phyloP scores from a whole-genome alignment of 2,797 vertebrate genomes.

The Heterohyrax brucei region DNA sequence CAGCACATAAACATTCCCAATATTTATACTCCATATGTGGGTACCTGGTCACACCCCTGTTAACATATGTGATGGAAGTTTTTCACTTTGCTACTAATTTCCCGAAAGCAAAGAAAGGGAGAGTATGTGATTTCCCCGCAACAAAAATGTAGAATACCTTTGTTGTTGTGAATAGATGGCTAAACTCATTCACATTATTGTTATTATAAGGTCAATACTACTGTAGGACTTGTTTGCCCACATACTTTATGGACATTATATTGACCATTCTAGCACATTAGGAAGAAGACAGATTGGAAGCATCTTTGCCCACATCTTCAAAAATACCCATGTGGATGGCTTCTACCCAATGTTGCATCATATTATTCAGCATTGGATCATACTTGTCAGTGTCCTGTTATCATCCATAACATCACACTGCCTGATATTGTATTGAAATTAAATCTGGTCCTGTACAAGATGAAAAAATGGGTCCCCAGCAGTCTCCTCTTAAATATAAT shows the following conservation, averaged over 20 bases:
- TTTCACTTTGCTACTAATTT: constrained; percentile 48
- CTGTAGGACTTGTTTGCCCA: background rate
- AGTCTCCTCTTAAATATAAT: constrained; percentile 90
- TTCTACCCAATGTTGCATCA: constrained; percentile 67
- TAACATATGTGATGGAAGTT: constrained; percentile 32
- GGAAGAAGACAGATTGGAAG: background rate
- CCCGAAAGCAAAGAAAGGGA: background rate
- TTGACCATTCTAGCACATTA: background rate
- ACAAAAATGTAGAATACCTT: background rate
- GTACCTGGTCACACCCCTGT: background rate
- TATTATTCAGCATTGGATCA: constrained; percentile 69
- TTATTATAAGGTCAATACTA: constrained; percentile 8
- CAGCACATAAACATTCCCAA: constrained; percentile 42
- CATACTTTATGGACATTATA: background rate
- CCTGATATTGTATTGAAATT: constrained; percentile 89
- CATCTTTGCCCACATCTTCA: background rate
- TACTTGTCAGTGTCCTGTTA: constrained; percentile 88
- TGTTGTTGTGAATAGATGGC: background rate
- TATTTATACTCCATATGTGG: background rate
- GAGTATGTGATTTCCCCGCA: background rate
- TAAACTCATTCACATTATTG: background rate
- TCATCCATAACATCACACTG: constrained; percentile 86
- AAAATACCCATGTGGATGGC: constrained; percentile 13
- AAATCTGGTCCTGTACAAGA: constrained; percentile 88
- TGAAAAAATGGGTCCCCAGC: constrained; percentile 87